These are phyloP conservation scores for Cyanistes caeruleus DNA, from an alignment of 2,113 vertebrate species.

Conservation along the genomic window DNA sequence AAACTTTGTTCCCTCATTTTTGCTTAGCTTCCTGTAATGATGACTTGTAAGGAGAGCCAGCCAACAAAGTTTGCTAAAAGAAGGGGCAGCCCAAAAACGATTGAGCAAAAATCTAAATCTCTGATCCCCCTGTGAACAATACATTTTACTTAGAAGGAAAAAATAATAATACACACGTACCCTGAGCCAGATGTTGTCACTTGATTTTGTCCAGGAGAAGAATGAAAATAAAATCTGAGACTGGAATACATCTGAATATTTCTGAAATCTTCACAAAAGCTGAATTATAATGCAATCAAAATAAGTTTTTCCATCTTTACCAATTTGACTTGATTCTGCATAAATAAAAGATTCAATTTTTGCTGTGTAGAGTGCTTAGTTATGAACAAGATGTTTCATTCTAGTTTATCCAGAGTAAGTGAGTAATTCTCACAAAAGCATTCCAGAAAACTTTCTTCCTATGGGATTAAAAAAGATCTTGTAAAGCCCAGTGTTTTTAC, in stretches of 20 bases:
- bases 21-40: conserved; percentile 33
- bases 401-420: background rate
- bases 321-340: background rate
- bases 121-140: conserved; percentile 45
- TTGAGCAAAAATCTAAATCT: conserved; percentile 55
- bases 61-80: conserved; percentile 15
- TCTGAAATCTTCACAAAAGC: conserved; percentile 1
- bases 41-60: conserved; percentile 5
- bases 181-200: conserved; percentile 44
- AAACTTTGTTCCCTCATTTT: conserved; percentile 1
- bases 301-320: background rate
- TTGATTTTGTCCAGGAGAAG: conserved; percentile 46
- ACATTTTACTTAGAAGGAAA: conserved; percentile 27
- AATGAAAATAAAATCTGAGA: conserved; percentile 17
- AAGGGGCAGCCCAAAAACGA: conserved; percentile 31
- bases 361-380: background rate
- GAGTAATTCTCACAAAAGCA: background rate
- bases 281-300: background rate
- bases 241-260: background rate
- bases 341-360: background rate
- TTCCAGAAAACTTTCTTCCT: background rate
- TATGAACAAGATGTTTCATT: background rate
- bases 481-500: background rate
- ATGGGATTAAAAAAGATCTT: background rate
- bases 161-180: conserved; percentile 1